Evolutionary conservation across 1,140 invertebrate genomes (phyloP), one percentile per base, ranked within the genome.

Genomic region (Aphidius ervi): DNA sequence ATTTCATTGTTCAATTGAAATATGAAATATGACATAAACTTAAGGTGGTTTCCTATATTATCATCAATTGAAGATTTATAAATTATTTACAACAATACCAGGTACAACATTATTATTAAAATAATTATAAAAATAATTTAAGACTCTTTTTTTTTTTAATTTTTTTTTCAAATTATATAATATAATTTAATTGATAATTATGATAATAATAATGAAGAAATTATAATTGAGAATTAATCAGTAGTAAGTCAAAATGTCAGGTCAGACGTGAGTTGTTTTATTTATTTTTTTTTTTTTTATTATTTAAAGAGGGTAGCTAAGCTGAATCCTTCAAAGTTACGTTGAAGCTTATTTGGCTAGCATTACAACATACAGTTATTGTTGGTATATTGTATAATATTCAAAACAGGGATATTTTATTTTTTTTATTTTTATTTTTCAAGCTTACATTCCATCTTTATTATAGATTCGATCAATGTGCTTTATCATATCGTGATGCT

Each of bases 1-100:
- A 80, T 79, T 80, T 80, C 77, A 78, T 77, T 79, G 70, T 79
- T 74, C 64, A 79, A 68, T 77, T 77, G 61, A 66, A 68, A 79
- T 77, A 79, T 78, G 78, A 80, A 80, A 79, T 80, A 80, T 80
- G 76, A 76, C 76, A 76, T 73, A 80, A 80, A 80, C 78, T 79
- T 79, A 76, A 80, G 77, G 67, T 78, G 78, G 77, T 75, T 79
- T 68, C 71, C 75, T 80, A 75, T 78, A 76, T 74, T 63, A 74
- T 72, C 76, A 67, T 74, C 75, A 50, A 10, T 46, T 16, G 16
- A 16, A 16, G 16, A 16, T 16, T 16, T 16, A 16, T 16, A 16
- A 16, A 16, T 16, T 16, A 16, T 16, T 16, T 16, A 16, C 16
- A 16, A 16, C 16, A 16, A 16, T 16, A 16, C 16, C 16, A 16